Percentiles rank a stretch among this genome's conserved stretches.
These are phyloP conservation scores for Puntigrus tetrazona DNA, from an alignment of 2,113 vertebrate species.

Conservation along the genomic window DNA sequence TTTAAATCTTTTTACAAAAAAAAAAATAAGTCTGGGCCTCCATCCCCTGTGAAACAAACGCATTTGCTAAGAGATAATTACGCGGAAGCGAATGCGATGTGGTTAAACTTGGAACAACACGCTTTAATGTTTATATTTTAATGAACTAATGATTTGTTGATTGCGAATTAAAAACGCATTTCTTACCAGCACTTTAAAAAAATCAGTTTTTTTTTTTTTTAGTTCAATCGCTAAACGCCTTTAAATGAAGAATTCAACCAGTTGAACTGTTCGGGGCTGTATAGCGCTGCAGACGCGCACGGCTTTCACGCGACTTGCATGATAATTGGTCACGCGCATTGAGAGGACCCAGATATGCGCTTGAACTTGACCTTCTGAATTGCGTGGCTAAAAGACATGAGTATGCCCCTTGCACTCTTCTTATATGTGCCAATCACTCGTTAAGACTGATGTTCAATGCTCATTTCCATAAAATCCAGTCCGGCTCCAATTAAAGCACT, in stretches of 20 bases:
- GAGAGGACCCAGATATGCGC: conserved; percentile 59
- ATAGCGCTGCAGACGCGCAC: conserved; percentile 30
- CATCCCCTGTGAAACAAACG: background rate
- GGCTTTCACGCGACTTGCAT: conserved; percentile 63
- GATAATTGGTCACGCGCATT: conserved; percentile 60
- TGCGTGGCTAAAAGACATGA: conserved; percentile 73
- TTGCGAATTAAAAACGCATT: background rate
- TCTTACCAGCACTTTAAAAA: too few relatives aligned
- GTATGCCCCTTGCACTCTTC: conserved; percentile 69
- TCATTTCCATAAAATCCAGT: conserved; percentile 78
- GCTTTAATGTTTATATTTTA: background rate
- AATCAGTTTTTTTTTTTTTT: too few relatives aligned
- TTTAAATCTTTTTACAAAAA: background rate
- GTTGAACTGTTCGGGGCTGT: background rate
- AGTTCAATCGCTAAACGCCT: background rate
- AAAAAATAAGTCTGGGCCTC: too few relatives aligned
- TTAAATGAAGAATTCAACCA: background rate
- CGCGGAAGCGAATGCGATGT: background rate
- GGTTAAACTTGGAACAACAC: background rate
- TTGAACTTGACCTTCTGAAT: conserved; percentile 79
- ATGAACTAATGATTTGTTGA: background rate
- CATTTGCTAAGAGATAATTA: background rate
- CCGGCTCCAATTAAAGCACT: conserved; percentile 76
- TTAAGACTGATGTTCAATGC: conserved; percentile 72
- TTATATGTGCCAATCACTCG: conserved; percentile 67